Evolutionary conservation across 2,888 invertebrate species (phyloP).

Genomic region (Erpobdella octoculata): DNA sequence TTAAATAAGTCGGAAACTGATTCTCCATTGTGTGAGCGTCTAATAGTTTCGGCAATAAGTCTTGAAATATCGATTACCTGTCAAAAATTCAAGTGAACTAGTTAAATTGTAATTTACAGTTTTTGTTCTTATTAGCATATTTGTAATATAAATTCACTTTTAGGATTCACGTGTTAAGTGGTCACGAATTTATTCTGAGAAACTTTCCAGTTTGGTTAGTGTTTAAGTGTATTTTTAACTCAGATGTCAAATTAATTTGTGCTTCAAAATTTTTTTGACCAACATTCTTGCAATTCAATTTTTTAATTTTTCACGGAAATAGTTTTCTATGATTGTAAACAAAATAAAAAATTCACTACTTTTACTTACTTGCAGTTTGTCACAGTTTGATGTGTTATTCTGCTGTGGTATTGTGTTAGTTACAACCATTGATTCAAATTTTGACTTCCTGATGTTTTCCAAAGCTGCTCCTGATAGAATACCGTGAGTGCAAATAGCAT

Average conservation of each 20-base stretch:
- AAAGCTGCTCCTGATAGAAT: slow-evolving; percentile 91
- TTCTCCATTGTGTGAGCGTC: slow-evolving; percentile 96
- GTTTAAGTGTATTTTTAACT: no score
- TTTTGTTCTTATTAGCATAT: neutral
- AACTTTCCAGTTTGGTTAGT: no score
- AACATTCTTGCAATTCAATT: neutral
- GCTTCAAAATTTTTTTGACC: neutral
- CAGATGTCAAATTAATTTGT: slow-evolving; percentile 47
- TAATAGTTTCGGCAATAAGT: slow-evolving; percentile 97
- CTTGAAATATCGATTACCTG: slow-evolving; percentile 98
- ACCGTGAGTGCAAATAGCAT: slow-evolving; percentile 86
- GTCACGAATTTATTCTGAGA: no score
- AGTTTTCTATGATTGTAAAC: no score
- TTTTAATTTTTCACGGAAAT: no score
- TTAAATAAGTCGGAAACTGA: slow-evolving; percentile 69
- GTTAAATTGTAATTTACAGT: neutral
- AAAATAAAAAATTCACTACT: no score
- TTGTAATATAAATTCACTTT: no score
- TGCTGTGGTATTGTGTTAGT: slow-evolving; percentile 94
- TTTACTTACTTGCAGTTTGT: slow-evolving; percentile 67
- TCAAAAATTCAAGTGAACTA: slow-evolving; percentile 46
- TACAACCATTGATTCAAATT: slow-evolving; percentile 87
- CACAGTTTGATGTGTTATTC: slow-evolving; percentile 81
- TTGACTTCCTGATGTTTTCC: slow-evolving; percentile 71
- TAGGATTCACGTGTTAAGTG: no score